Base-by-base conservation (phyloP, 1,140 invertebrate species). In the Macrosteles quadrilineatus region DNA sequence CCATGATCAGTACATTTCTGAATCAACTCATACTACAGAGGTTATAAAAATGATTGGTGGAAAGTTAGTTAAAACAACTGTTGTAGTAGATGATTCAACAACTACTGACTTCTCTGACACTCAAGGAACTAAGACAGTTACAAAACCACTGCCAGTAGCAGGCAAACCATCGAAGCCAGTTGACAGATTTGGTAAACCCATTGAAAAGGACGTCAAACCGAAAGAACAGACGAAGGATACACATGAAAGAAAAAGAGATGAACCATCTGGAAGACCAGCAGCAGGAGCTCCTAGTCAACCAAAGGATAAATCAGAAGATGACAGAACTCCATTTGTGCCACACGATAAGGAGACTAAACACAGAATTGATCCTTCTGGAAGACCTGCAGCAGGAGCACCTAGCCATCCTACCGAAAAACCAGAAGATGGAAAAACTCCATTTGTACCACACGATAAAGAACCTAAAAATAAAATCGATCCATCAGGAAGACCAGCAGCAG, bases 1-100 rank as follows among this genome's bases (percentile, higher is more conserved):
- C 3, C n/a, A 19, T 69, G 9, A 27, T 2, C 1, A 19, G 11
- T 29, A 17, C 21, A 40, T 17, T 25, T 25, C 31, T 43, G 31
- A n/a, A 1, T 43, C 31, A 11, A 9, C 11, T 9, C 50, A 63
- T 21, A 70, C 62, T 65, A 21, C 40, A n/a, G 70, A 71, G 25
- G 50, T 65, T 40, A 68, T 71, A 6, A 70, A 63, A 63, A 73
- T 73, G 68, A 62, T 73, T 2, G 72, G 69, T 14, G 68, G 68
- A 19, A 69, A 69, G 30, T n/a, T 69, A 43, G 40, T 69, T 6
- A 69, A 53, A 69, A 64, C 57, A 1, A 63, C 30, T 23, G 57
- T 45, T 17, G 11, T 40, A 50, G 65, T 67, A 25, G 65, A 31
- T 29, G 65, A 67, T 6, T 2, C 23, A 27, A 45, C 40, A 4